Percentiles rank a stretch among this genome's conserved stretches.
phyloP scores from a whole-genome alignment of 2,113 vertebrate species.

The Nipponia nippon region DNA sequence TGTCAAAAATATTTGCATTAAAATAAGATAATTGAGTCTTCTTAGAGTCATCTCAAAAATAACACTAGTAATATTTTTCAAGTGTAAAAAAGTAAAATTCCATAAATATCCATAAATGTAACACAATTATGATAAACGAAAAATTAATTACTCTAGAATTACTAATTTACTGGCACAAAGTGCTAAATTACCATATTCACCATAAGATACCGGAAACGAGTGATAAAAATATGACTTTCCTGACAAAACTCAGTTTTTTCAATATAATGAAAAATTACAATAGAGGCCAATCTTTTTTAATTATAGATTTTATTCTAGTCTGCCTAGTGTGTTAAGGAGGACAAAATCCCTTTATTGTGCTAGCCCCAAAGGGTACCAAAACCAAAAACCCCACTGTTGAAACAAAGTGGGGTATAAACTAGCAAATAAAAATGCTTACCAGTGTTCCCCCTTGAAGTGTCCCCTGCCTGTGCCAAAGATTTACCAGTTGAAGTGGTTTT shows the following conservation, averaged over 20 bases:
- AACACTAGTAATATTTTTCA: neutral
- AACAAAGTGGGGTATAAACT: neutral
- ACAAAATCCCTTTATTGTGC: neutral
- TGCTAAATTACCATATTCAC: slow-evolving; percentile 11
- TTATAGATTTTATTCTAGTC: neutral
- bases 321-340: neutral
- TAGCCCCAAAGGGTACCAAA: neutral
- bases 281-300: neutral
- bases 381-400: neutral
- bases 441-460: neutral
- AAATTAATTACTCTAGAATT: slow-evolving; percentile 14
- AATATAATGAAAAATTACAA: neutral
- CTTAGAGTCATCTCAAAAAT: neutral
- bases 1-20: slow-evolving; percentile 36
- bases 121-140: slow-evolving; percentile 20
- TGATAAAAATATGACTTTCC: neutral
- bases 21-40: neutral
- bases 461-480: neutral
- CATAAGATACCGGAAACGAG: neutral
- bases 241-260: neutral
- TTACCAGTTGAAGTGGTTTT: neutral
- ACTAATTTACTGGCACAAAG: slow-evolving; percentile 30
- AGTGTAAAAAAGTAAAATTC: neutral
- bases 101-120: neutral
- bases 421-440: neutral